phyloP scores from a whole-genome alignment of 2,797 vertebrate species.

The Ctenochaetus hawaiiensis region DNA sequence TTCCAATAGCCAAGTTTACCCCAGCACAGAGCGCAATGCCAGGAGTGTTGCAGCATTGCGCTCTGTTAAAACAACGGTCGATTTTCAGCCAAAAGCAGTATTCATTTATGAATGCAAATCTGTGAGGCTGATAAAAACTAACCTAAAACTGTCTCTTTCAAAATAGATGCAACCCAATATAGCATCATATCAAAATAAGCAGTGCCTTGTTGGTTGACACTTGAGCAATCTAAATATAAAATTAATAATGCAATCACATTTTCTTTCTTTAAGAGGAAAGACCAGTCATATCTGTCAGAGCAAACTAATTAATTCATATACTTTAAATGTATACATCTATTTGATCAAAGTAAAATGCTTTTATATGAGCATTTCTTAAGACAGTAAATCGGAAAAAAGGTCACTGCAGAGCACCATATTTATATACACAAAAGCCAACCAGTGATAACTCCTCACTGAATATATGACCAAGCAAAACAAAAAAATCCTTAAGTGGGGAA shows the following conservation, averaged over 20 bases:
- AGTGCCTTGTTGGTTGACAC: conserved; percentile 7
- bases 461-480: neutral
- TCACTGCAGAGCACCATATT: neutral
- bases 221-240: conserved; percentile 29
- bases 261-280: conserved; percentile 22
- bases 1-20: conserved; percentile 54
- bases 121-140: conserved; percentile 26
- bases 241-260: conserved; percentile 16
- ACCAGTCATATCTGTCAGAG: conserved; percentile 13
- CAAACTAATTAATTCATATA: neutral
- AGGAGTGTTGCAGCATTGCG: conserved; percentile 45
- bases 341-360: neutral
- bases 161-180: conserved; percentile 52
- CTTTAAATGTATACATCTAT: conserved; percentile 3
- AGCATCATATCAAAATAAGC: conserved; percentile 53
- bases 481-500: neutral
- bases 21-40: conserved; percentile 45
- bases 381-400: neutral
- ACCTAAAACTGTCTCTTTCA: conserved; percentile 40
- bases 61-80: conserved; percentile 15
- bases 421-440: neutral
- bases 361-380: neutral
- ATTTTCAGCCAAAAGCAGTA: conserved; percentile 21
- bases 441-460: neutral
- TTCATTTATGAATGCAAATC: conserved; percentile 37